Percentiles rank a stretch among this genome's conserved stretches.
These are phyloP conservation scores for Allophyes oxyacanthae DNA, from an alignment of 2,888 invertebrate genomes.

Conservation along the genomic window DNA sequence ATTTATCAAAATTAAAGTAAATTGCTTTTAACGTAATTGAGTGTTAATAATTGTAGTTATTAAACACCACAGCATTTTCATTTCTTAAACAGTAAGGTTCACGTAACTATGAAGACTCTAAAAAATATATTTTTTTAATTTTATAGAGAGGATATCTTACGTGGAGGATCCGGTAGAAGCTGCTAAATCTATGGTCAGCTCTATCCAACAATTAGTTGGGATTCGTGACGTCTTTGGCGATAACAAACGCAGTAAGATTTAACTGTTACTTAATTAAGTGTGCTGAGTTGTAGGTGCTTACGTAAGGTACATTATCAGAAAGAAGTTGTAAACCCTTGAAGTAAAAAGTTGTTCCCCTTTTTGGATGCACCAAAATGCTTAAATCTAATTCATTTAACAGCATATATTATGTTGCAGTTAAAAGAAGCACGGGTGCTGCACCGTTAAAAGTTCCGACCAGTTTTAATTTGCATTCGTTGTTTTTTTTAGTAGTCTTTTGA, in stretches of 20 bases:
- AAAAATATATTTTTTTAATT: conserved; percentile 24
- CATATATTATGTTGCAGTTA: too few species aligned
- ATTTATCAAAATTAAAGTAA: conserved; percentile 7
- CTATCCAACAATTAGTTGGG: conserved; percentile 68
- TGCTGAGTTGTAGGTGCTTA: not conserved
- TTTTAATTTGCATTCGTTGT: too few species aligned
- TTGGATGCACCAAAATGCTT: too few species aligned
- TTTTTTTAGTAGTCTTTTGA: too few species aligned
- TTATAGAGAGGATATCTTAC: conserved; percentile 38
- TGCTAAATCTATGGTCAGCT: conserved; percentile 66
- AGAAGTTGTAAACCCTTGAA: too few species aligned
- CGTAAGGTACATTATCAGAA: too few species aligned
- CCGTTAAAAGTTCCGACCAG: too few species aligned
- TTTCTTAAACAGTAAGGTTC: conserved; percentile 12
- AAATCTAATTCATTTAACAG: too few species aligned
- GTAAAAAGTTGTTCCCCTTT: too few species aligned
- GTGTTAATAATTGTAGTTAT: conserved; percentile 20
- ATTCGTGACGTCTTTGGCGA: conserved; percentile 72
- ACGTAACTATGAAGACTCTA: conserved; percentile 33
- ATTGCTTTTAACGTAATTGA: conserved; percentile 21
- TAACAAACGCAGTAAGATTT: conserved; percentile 58
- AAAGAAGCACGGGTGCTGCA: too few species aligned
- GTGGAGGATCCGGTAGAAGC: conserved; percentile 63
- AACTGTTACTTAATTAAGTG: not conserved
- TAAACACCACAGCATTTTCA: not conserved